Evolutionary conservation across 2,797 vertebrate species (phyloP), one percentile per base, ranked within the genome.

Genomic region (Gymnoscopelus microlampas): DNA sequence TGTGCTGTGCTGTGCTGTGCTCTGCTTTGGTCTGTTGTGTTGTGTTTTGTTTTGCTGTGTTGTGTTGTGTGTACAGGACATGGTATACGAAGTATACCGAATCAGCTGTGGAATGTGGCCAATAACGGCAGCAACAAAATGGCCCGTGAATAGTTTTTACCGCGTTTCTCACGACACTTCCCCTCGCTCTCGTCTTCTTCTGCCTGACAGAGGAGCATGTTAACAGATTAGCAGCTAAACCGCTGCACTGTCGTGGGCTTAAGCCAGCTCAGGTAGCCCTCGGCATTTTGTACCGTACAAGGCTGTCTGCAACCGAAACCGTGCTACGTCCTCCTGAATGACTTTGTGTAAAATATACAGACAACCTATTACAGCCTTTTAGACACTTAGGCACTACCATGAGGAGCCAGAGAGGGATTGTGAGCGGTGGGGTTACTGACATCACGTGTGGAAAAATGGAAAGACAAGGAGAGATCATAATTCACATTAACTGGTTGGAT

Each of bases 231-330:
- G 72, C 76, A 83, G 72, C 74, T 74, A n/a, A 47, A 47, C 23
- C 72, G 71, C 67, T 76, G 74, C 75, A 79, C 77, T 79, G 71
- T 82, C 71, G 79, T 83, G 81, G 70, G 71, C 70, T 72, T 74
- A 66, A 44, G 68, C 65, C 71, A 78, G 80, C 80, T 80, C 84
- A 79, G 82, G 74, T 71, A 78, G 77, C 76, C 82, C 74, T 75
- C 76, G 74, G 83, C 35, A 44, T 48, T 49, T 57, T 47, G 55
- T 51, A 50, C 48, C 51, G 66, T 39, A 35, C 49, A 14, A 10
- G 50, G 39, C 47, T 49, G 12, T 77, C 83, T 87, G 85, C 84
- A 87, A 88, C 84, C 80, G 80, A 88, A 85, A 83, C 83, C 75
- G 66, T 73, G 14, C 13, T 14, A 68, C 39, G 53, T 68, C 68